Evolutionary conservation across 2,797 vertebrate genomes (phyloP), one percentile per base, ranked within the genome.

Genomic region (Schizothorax lantsangensis): DNA sequence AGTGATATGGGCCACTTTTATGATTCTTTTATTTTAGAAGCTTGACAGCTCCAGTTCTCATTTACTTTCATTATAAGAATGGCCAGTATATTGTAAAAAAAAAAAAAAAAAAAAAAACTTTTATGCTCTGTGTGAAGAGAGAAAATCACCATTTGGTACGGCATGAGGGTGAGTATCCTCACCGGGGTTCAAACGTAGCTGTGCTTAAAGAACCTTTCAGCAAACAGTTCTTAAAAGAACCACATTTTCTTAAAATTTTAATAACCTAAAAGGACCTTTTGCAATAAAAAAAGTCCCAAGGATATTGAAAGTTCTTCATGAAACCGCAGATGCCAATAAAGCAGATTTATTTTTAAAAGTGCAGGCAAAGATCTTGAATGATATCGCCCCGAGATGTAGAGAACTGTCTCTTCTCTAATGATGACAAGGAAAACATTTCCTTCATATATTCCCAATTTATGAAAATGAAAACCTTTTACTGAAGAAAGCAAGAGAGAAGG

Each of bases 391-490:
- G 90, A 91, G 83, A 86, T 85, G 80, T 71, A 69, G 89, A 87
- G 88, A 83, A 90, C 82, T 83, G 83, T 87, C 85, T 73, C 81
- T 57, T 87, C 75, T 72, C 84, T 80, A 73, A 86, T 90, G 92
- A 89, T 54, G 79, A 89, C 91, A 88, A 49, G 80, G 68, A 89
- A 88, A 89, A 85, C 79, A 79, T 89, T 62, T 86, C 84, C 88
- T 89, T 86, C 87, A 57, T 26, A 78, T 54, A 68, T 78, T 68
- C 23, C 33, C 45, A 84, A 36, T 88, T 83, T 88, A 91, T 92
- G 92, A 88, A 92, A 93, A 93, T 91, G 66, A 90, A 88, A 85
- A 68, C 17, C 66, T 87, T 88, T 84, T 84, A 88, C 89, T 84
- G 86, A 89, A 88, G 90, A 79, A 86, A 84, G 17, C 38, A 54